A percentile compares a stretch with the other conserved stretches of the same genome.
phyloP scores from a whole-genome alignment of 2,888 invertebrate genomes.

The Dynastes maya region DNA sequence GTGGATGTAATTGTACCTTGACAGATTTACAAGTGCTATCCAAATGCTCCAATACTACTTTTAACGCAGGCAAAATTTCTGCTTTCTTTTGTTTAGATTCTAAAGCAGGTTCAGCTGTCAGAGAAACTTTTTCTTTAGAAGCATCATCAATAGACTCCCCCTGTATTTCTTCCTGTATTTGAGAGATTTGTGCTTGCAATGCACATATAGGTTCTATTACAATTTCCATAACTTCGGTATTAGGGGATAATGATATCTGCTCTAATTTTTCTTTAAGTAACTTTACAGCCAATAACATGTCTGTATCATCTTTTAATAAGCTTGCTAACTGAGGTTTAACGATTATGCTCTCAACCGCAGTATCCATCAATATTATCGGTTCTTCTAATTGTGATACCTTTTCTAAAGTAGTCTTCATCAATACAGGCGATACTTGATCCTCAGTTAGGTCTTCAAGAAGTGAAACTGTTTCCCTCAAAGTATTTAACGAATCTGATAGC shows the following conservation, averaged over 20 bases:
- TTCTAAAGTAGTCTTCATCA: constrained; percentile 22
- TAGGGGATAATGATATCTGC: constrained; percentile 6
- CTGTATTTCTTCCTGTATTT: constrained; percentile 9
- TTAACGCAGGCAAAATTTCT: background rate
- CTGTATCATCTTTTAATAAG: background rate
- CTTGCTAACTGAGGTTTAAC: background rate
- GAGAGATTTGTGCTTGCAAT: constrained; percentile 8
- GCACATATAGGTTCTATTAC: background rate
- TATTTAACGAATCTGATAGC: constrained; percentile 10
- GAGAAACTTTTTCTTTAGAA: background rate
- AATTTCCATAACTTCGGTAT: background rate
- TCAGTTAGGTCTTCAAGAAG: background rate
- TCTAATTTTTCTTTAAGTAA: constrained; percentile 18
- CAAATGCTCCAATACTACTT: constrained; percentile 23
- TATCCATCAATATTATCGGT: constrained; percentile 20
- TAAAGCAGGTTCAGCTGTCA: background rate
- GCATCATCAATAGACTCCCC: background rate
- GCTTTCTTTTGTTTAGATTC: background rate
- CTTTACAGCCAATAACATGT: background rate
- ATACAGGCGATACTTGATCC: background rate
- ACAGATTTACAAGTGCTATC: constrained; percentile 29
- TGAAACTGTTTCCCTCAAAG: background rate
- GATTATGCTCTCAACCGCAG: background rate
- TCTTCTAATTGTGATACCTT: constrained; percentile 22
- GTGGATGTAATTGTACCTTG: constrained; percentile 13